Conservation (phyloP, 2,113 vertebrate species). For the Synodontis membranacea region DNA sequence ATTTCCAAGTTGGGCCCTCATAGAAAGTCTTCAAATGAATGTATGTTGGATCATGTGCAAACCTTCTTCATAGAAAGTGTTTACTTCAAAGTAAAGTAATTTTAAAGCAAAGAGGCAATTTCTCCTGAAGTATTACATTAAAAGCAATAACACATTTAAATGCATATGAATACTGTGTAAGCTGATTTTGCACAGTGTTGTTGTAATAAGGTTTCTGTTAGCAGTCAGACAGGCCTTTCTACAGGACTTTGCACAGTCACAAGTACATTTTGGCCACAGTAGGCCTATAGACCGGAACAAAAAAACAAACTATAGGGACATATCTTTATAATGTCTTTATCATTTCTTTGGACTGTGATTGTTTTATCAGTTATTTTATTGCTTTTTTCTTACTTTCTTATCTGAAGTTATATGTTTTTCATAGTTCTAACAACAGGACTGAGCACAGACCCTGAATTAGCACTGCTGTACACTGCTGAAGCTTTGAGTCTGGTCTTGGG, state of each 20-base stretch:
- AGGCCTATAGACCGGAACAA: neutral
- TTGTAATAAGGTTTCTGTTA: neutral
- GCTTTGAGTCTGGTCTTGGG: neutral
- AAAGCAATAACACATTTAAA: slow-evolving; percentile 1
- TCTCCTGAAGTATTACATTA: slow-evolving; percentile 14
- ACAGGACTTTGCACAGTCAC: slow-evolving; percentile 17
- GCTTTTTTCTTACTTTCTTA: slow-evolving; percentile 11
- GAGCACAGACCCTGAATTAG: neutral
- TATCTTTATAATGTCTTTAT: slow-evolving; percentile 2
- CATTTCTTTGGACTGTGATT: slow-evolving; percentile 1
- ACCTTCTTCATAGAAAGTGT: slow-evolving; percentile 1
- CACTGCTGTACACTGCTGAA: slow-evolving; percentile 4
- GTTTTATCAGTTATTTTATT: slow-evolving; percentile 10
- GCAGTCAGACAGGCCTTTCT: neutral
- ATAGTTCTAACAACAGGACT: neutral
- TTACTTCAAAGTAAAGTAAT: neutral
- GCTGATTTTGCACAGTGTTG: slow-evolving; percentile 12
- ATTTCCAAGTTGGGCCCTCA: slow-evolving; percentile 14
- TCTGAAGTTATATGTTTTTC: slow-evolving; percentile 23
- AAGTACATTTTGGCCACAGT: neutral
- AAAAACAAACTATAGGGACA: slow-evolving; percentile 5
- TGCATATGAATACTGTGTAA: slow-evolving; percentile 10
- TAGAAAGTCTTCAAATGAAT: slow-evolving; percentile 23
- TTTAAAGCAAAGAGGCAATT: slow-evolving; percentile 10
- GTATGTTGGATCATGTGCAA: slow-evolving; percentile 37